phyloP scores from a whole-genome alignment of 2,113 vertebrate genomes.

The Tauraco erythrolophus region DNA sequence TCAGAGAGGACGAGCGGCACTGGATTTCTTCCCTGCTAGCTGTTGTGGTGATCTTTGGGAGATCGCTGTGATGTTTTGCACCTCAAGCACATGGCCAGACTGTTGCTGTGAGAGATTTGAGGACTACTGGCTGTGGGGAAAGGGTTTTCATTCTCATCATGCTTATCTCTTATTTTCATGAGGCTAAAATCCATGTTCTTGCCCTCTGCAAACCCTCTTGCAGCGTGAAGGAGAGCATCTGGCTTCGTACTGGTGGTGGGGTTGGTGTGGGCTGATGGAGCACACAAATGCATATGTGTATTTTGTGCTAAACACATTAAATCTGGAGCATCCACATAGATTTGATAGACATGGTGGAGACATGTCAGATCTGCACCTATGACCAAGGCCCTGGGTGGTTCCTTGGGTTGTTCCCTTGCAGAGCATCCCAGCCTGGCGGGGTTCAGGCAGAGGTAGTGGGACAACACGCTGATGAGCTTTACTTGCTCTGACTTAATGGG shows the following conservation, averaged over 20 bases:
- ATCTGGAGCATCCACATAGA: rapidly evolving
- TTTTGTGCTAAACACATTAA: background rate
- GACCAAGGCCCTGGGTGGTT: background rate
- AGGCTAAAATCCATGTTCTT: background rate
- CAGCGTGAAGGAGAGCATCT: rapidly evolving
- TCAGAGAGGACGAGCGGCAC: background rate
- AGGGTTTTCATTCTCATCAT: background rate
- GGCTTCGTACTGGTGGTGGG: background rate
- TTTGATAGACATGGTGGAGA: background rate
- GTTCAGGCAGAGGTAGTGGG: background rate
- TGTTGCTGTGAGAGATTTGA: background rate
- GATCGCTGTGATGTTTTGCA: background rate
- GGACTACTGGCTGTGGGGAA: background rate
- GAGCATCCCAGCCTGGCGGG: rapidly evolving
- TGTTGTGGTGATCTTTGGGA: background rate
- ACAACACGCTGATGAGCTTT: background rate
- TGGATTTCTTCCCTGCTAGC: background rate
- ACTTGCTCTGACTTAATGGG: background rate
- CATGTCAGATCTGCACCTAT: background rate
- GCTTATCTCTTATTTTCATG: background rate
- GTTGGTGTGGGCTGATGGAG: background rate
- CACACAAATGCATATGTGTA: rapidly evolving
- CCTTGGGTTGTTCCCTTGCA: background rate
- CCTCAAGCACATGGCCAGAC: rapidly evolving
- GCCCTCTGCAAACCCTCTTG: background rate